Percentiles rank a stretch among this genome's conserved stretches.
These are phyloP conservation scores for Rousettus madagascariensis DNA, from an alignment of 2,797 vertebrate genomes.

Conservation along the genomic window DNA sequence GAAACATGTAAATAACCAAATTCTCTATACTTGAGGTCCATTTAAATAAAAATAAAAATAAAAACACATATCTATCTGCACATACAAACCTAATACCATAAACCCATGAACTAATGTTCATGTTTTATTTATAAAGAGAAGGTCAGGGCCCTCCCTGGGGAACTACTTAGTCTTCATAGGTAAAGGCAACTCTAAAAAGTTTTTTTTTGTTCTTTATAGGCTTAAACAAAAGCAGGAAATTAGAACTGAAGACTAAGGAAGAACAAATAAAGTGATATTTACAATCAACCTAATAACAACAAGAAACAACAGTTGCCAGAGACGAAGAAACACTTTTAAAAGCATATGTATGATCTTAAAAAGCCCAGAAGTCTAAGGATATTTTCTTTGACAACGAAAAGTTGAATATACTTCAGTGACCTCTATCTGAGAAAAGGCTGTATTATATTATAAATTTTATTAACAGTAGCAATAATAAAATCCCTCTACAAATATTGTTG, in stretches of 20 bases:
- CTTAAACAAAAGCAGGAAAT: conserved; percentile 22
- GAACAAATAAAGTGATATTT: not conserved
- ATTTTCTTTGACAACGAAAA: not conserved
- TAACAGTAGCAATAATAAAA: conserved; percentile 23
- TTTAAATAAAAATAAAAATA: not conserved
- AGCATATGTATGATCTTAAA: not conserved
- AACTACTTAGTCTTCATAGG: not conserved
- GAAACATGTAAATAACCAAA: not conserved
- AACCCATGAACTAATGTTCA: not conserved
- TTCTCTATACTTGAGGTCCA: not conserved
- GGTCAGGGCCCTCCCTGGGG: not conserved
- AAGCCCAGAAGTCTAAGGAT: not conserved
- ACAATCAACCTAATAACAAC: not conserved
- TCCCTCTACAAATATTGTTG: not conserved
- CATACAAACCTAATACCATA: not conserved
- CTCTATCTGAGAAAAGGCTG: not conserved
- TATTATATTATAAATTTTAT: not conserved
- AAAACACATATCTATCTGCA: not conserved
- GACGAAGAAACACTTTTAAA: not conserved
- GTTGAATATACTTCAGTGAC: not conserved
- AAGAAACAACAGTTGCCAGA: not conserved
- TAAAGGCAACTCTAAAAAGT: not conserved
- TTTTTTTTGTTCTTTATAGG: not conserved
- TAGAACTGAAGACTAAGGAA: not conserved
- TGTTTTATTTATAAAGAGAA: not conserved